Evolutionary conservation across 2,888 invertebrate genomes (phyloP).

Genomic region (Ectropis crepuscularia): DNA sequence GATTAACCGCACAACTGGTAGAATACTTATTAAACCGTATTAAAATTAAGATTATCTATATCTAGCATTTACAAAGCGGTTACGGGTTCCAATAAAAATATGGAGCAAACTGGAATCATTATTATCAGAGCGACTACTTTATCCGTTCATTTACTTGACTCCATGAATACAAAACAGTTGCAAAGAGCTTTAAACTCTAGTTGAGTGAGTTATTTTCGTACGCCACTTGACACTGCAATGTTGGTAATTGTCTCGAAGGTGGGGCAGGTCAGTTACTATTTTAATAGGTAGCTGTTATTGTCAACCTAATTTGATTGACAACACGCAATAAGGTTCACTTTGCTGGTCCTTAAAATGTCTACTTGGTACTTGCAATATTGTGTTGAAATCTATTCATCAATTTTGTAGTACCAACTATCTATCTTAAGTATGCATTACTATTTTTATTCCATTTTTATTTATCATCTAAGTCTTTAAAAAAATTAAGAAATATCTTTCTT

Average conservation of each 20-base stretch:
- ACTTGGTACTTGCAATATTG: not conserved
- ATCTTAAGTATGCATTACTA: too few species aligned
- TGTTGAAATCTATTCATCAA: too few species aligned
- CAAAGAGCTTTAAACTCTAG: slow-evolving; percentile 10
- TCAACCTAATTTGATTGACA: not conserved
- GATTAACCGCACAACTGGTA: too few species aligned
- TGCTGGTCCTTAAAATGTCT: not conserved
- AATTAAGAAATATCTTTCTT: too few species aligned
- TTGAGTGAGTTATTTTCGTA: slow-evolving; percentile 22
- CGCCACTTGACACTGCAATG: slow-evolving; percentile 18
- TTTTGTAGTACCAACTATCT: too few species aligned
- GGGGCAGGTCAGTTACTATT: slow-evolving; percentile 14
- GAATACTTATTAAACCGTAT: too few species aligned
- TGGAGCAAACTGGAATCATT: slow-evolving; percentile 8
- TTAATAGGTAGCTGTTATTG: slow-evolving; percentile 2
- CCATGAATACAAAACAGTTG: slow-evolving; percentile 23
- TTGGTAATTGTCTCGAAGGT: slow-evolving; percentile 16
- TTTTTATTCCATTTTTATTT: too few species aligned
- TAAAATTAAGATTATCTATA: too few species aligned
- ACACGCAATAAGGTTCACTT: too few species aligned
- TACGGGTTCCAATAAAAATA: slow-evolving; percentile 15
- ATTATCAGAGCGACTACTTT: slow-evolving; percentile 14
- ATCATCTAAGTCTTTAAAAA: too few species aligned
- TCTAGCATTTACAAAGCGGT: too few species aligned
- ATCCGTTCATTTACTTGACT: slow-evolving; percentile 21